Evolutionary conservation across 2,797 vertebrate species (phyloP).

Genomic region (Nothura maculosa): DNA sequence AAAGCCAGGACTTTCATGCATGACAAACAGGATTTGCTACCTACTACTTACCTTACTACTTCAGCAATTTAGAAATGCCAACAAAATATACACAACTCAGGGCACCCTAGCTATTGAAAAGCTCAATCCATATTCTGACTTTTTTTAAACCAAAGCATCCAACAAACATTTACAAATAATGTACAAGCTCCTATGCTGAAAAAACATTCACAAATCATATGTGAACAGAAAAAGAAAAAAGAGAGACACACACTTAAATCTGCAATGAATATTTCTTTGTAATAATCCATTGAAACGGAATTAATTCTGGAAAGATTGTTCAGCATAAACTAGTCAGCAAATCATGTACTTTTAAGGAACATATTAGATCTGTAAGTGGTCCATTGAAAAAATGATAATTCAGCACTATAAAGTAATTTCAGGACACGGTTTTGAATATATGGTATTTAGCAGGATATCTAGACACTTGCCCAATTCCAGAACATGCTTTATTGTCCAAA

Average conservation of each 20-base stretch:
- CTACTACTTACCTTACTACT: neutral
- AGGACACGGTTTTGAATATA: conserved; percentile 32
- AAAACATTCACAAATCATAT: neutral
- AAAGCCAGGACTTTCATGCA: neutral
- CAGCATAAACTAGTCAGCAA: conserved; percentile 1
- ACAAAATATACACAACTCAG: rapidly evolving
- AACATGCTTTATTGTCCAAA: conserved; percentile 27
- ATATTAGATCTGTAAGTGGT: conserved; percentile 10
- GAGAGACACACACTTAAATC: neutral
- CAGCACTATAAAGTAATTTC: conserved; percentile 33
- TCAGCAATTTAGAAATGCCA: neutral
- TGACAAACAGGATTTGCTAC: neutral
- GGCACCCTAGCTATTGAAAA: neutral
- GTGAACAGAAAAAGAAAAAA: neutral
- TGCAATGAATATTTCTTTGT: neutral
- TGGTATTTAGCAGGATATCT: conserved; percentile 28
- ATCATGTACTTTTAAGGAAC: neutral
- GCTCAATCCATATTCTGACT: neutral
- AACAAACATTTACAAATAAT: neutral
- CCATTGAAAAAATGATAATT: conserved; percentile 40
- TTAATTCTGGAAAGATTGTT: conserved; percentile 17
- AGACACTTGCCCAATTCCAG: conserved; percentile 26
- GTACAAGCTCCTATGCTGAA: neutral
- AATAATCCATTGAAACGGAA: conserved; percentile 25
- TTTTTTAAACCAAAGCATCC: neutral